Conservation (phyloP, 2,888 invertebrate species). For the Theretra japonica region DNA sequence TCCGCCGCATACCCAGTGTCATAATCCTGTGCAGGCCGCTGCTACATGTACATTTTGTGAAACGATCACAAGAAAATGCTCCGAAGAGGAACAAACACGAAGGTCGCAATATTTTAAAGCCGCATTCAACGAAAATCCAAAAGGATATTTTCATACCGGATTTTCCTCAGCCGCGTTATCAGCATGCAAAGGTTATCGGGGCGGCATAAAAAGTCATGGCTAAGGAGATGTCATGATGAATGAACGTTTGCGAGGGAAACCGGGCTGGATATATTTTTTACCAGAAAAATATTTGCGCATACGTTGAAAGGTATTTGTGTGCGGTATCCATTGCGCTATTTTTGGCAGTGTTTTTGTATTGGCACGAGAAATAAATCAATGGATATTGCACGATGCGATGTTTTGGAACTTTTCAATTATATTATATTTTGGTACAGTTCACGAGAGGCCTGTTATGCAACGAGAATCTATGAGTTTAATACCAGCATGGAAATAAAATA, state of each 20-base stretch:
- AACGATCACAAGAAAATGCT: not conserved
- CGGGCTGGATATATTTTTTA: not conserved
- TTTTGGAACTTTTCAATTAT: too few species aligned
- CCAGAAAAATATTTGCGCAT: not conserved
- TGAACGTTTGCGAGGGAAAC: not conserved
- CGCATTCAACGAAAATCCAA: conserved; percentile 1
- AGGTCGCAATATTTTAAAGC: conserved; percentile 23
- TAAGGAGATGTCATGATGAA: conserved; percentile 21
- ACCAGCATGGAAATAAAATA: not conserved
- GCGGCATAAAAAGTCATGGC: conserved; percentile 21
- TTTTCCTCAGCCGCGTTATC: conserved; percentile 24
- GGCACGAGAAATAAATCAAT: not conserved
- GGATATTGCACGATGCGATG: not conserved
- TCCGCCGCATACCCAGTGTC: too few species aligned
- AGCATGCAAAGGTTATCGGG: conserved; percentile 21
- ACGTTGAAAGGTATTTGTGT: not conserved
- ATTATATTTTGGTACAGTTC: too few species aligned
- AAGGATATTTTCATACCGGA: conserved; percentile 10
- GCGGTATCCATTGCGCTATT: not conserved
- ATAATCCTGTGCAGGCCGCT: too few species aligned
- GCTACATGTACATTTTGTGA: too few species aligned
- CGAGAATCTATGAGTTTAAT: too few species aligned
- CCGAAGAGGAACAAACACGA: not conserved
- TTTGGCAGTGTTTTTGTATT: not conserved
- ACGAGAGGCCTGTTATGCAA: too few species aligned